Percentiles rank a stretch among this genome's conserved stretches.
phyloP scores from a whole-genome alignment of 2,888 invertebrate species.

The Troides oblongomaculatus region DNA sequence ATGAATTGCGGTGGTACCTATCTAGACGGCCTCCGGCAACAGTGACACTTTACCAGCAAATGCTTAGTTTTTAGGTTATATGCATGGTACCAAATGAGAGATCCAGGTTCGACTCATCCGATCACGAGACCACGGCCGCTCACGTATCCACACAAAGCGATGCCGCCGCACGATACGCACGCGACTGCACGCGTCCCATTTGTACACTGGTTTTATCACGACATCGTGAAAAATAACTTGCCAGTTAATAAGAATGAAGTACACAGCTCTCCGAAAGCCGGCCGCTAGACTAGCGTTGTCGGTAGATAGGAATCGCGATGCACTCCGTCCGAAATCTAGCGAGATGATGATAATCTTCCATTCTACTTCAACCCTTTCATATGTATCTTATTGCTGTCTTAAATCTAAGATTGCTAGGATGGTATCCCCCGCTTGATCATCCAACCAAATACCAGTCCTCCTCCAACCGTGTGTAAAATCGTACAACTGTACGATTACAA shows the following conservation, averaged over 20 bases:
- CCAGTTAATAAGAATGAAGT: slow-evolving; percentile 31
- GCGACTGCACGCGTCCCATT: slow-evolving; percentile 38
- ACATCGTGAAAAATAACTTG: slow-evolving; percentile 50
- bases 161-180: slow-evolving; percentile 40
- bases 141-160: slow-evolving; percentile 35
- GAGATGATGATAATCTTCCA: neutral
- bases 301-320: slow-evolving; percentile 37
- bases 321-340: slow-evolving; percentile 5
- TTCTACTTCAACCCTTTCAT: neutral
- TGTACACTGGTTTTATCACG: slow-evolving; percentile 48
- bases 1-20: no score
- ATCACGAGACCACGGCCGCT: neutral
- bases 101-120: slow-evolving; percentile 22
- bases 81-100: neutral
- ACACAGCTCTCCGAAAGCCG: slow-evolving; percentile 43
- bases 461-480: no score
- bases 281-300: slow-evolving; percentile 33
- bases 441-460: no score
- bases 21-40: no score
- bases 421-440: no score
- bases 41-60: no score
- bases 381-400: no score
- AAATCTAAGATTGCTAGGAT: no score
- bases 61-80: no score
- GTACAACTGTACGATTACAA: no score